phyloP scores from a whole-genome alignment of 2,888 invertebrate species.

The Geotrupes spiniger region DNA sequence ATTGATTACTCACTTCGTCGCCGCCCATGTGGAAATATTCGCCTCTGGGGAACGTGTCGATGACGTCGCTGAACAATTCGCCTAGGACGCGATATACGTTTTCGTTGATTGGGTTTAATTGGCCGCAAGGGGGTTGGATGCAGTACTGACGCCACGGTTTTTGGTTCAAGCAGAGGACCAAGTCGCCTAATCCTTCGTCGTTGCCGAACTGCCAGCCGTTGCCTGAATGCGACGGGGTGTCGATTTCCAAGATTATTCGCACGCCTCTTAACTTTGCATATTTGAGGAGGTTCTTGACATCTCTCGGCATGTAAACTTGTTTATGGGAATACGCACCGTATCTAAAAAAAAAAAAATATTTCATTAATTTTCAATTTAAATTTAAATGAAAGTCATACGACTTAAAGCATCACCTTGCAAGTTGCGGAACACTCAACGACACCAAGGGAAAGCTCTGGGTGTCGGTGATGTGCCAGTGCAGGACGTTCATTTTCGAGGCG shows the following conservation, averaged over 20 bases:
- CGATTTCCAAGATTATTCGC: constrained; percentile 82
- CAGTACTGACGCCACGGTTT: constrained; percentile 72
- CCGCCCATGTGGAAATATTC: constrained; percentile 78
- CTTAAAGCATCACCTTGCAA: constrained; percentile 61
- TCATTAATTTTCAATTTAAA: background rate
- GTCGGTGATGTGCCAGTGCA: constrained; percentile 92
- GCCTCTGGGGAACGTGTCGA: constrained; percentile 57
- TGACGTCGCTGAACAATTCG: constrained; percentile 67
- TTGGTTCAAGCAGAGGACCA: constrained; percentile 64
- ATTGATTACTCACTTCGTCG: constrained; percentile 70
- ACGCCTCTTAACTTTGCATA: constrained; percentile 81
- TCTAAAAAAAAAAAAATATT: constrained; percentile 46
- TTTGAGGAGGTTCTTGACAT: constrained; percentile 65
- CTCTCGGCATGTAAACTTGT: constrained; percentile 66
- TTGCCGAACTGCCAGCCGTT: constrained; percentile 84
- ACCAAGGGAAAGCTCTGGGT: constrained; percentile 90
- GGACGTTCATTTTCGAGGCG: constrained; percentile 83
- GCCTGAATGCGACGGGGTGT: constrained; percentile 83
- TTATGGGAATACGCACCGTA: constrained; percentile 70
- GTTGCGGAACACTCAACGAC: constrained; percentile 68
- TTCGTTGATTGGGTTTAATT: constrained; percentile 75
- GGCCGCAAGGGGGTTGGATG: constrained; percentile 82
- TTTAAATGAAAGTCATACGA: background rate
- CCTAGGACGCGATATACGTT: constrained; percentile 65
- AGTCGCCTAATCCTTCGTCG: constrained; percentile 57